Percentiles rank a stretch among this genome's conserved stretches.
Evolutionary conservation across 2,797 vertebrate species (phyloP).

Genomic region (Caiman crocodilus): DNA sequence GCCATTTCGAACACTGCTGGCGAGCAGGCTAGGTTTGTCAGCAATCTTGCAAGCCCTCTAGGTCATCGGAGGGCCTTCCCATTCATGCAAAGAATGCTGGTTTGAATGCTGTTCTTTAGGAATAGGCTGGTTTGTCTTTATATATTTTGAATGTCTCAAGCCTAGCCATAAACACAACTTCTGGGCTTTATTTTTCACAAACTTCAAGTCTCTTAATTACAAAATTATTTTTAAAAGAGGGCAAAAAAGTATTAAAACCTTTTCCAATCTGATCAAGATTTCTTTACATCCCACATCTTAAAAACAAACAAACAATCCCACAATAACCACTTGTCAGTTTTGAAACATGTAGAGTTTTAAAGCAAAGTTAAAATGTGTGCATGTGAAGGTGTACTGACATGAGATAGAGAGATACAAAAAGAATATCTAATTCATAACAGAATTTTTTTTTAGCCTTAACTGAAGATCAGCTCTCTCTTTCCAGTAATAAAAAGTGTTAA

Average conservation of each 20-base stretch:
- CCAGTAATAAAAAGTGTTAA: neutral
- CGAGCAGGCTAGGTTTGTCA: neutral
- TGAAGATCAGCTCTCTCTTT: too few relatives aligned
- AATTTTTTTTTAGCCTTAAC: neutral
- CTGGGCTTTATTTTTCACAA: neutral
- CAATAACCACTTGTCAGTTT: neutral
- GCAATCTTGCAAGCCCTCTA: neutral
- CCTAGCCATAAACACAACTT: neutral
- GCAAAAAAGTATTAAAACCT: neutral
- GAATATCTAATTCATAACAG: neutral
- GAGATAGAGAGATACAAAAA: neutral
- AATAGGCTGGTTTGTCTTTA: too few relatives aligned
- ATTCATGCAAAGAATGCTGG: neutral
- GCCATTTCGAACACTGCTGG: neutral
- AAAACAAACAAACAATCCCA: too few relatives aligned
- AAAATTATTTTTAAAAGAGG: neutral
- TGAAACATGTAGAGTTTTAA: neutral
- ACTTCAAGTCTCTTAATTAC: neutral
- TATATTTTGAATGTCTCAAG: neutral
- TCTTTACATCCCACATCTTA: neutral
- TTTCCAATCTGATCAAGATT: neutral
- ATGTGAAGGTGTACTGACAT: neutral
- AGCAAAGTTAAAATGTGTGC: neutral
- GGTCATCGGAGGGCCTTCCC: neutral
- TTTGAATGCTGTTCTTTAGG: too few relatives aligned